Conservation (phyloP, 37 sponge, comb jelly and placozoan species). For the Eunapius fragilis region DNA sequence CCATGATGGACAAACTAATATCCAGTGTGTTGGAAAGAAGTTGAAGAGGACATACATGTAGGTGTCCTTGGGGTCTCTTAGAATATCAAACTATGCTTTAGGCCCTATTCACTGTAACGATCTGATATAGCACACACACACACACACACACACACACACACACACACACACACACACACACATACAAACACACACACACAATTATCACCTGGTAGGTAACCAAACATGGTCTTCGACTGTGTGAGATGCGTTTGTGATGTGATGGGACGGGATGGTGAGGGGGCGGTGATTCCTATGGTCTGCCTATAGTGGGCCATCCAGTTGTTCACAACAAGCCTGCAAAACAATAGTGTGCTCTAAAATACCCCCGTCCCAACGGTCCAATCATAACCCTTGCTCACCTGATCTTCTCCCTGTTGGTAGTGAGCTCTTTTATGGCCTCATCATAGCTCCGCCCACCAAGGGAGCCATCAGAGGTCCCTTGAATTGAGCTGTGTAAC, state of each 20-base stretch:
- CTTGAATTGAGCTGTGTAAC: neutral
- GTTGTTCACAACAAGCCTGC: conserved; percentile 54
- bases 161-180: too few relatives aligned
- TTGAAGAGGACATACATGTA: too few relatives aligned
- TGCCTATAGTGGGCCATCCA: conserved; percentile 77
- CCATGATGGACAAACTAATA: too few relatives aligned
- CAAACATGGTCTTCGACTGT: neutral
- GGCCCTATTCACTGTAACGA: too few relatives aligned
- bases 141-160: too few relatives aligned
- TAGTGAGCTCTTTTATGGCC: conserved; percentile 17
- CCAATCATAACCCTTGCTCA: too few relatives aligned
- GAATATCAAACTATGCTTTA: too few relatives aligned
- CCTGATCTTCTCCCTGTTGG: conserved; percentile 30
- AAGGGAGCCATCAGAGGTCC: neutral
- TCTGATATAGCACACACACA: too few relatives aligned
- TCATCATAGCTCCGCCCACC: neutral
- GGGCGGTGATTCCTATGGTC: conserved; percentile 54
- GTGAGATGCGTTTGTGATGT: neutral
- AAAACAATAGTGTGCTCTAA: neutral
- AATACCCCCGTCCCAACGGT: too few relatives aligned
- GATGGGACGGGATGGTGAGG: neutral
- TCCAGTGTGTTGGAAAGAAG: too few relatives aligned
- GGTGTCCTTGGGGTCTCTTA: too few relatives aligned
- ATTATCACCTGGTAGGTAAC: neutral
- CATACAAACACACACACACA: too few relatives aligned